phyloP scores from a whole-genome alignment of 1,140 invertebrate species.

The Neodiprion pinetum region DNA sequence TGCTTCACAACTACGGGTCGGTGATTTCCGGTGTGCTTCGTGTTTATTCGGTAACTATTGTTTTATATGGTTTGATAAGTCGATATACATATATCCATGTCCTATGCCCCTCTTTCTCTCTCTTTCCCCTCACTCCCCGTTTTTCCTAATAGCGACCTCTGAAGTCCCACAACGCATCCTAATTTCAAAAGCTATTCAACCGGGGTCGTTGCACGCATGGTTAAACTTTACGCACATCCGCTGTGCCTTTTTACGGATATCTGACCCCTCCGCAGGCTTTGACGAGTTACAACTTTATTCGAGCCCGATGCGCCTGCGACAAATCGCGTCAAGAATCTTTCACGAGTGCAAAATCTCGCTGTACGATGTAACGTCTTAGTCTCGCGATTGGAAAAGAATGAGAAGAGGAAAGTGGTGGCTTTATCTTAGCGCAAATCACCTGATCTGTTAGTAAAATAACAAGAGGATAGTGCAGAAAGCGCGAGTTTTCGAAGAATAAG shows the following conservation, averaged over 20 bases:
- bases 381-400: too few species aligned
- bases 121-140: too few species aligned
- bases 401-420: too few species aligned
- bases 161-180: constrained; percentile 38
- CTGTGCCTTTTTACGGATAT: constrained; percentile 16
- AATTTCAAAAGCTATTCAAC: constrained; percentile 44
- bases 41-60: constrained; percentile 40
- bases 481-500: too few species aligned
- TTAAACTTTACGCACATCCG: constrained; percentile 40
- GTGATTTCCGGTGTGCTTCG: constrained; percentile 49
- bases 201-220: constrained; percentile 37
- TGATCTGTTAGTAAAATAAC: too few species aligned
- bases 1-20: constrained; percentile 35
- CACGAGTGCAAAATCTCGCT: too few species aligned
- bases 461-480: too few species aligned
- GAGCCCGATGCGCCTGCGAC: too few species aligned
- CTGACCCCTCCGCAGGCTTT: background rate
- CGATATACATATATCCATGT: constrained; percentile 35
- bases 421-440: too few species aligned
- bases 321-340: too few species aligned
- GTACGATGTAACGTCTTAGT: too few species aligned
- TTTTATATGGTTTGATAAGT: constrained; percentile 50
- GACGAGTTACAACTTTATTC: too few species aligned
- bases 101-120: constrained; percentile 31
- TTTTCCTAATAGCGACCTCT: constrained; percentile 36